These are phyloP conservation scores for Sternotherus odoratus DNA, from an alignment of 2,797 vertebrate species.

Conservation along the genomic window DNA sequence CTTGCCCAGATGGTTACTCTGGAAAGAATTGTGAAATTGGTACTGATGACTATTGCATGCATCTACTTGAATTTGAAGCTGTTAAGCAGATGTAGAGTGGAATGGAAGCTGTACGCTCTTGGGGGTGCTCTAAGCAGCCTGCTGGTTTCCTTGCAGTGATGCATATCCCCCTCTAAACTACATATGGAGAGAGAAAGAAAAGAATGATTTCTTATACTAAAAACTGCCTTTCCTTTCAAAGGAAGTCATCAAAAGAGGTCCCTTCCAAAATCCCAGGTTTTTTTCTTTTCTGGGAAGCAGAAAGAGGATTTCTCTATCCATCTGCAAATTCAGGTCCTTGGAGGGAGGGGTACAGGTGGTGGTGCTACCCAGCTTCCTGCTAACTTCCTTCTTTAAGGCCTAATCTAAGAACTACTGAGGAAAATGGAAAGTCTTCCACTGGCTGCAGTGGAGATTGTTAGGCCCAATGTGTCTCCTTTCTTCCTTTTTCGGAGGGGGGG, in stretches of 20 bases:
- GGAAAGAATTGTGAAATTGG: constrained; percentile 96
- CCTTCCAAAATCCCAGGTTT: neutral
- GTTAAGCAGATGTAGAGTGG: neutral
- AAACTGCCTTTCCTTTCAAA: neutral
- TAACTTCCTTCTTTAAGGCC: neutral
- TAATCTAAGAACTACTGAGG: neutral
- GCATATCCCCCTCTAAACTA: fast-evolving
- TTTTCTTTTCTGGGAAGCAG: neutral
- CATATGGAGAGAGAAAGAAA: neutral
- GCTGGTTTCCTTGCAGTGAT: neutral
- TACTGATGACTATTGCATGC: constrained; percentile 56
- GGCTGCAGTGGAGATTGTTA: neutral
- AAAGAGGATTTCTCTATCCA: neutral
- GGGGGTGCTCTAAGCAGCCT: neutral
- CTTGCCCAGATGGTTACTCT: constrained; percentile 92
- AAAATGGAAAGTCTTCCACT: neutral
- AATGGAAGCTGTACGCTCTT: neutral
- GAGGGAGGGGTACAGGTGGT: neutral
- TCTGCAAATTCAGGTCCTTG: neutral
- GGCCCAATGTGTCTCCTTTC: neutral
- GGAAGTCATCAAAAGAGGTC: neutral
- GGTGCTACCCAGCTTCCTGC: neutral
- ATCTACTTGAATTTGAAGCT: neutral
- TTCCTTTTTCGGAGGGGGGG: neutral
- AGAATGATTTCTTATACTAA: neutral